Percentiles rank a stretch among this genome's conserved stretches.
phyloP scores from a whole-genome alignment of 2,888 invertebrate genomes.

The Caenorhabditis sulstoni region DNA sequence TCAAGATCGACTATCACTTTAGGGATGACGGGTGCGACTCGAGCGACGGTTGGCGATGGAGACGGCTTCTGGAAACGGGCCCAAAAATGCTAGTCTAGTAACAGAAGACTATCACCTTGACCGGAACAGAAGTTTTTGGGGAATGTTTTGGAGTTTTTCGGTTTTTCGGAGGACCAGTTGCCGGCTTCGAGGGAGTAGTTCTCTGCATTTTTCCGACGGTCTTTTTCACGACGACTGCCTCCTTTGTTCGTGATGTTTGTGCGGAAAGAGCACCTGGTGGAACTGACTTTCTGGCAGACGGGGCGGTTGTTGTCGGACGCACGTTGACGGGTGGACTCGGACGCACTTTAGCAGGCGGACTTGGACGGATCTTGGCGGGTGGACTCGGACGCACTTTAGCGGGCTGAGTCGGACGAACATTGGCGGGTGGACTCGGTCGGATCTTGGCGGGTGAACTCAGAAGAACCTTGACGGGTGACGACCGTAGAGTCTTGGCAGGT shows the following conservation, averaged over 20 bases:
- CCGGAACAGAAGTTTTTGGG: background rate
- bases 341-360: too few species aligned
- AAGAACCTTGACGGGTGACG: too few species aligned
- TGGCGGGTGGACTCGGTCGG: too few species aligned
- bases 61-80: slow-evolving; percentile 12
- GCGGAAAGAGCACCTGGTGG: background rate
- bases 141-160: too few species aligned
- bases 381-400: too few species aligned
- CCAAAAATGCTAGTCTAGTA: too few species aligned
- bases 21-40: background rate
- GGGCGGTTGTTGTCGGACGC: too few species aligned
- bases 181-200: slow-evolving; percentile 36
- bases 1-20: slow-evolving; percentile 13
- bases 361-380: too few species aligned
- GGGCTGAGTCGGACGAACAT: too few species aligned
- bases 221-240: slow-evolving; percentile 39
- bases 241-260: background rate
- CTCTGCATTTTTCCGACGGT: slow-evolving; percentile 45
- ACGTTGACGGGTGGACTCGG: too few species aligned
- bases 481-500: too few species aligned
- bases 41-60: slow-evolving; percentile 1
- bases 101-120: background rate
- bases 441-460: too few species aligned
- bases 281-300: slow-evolving; percentile 2
- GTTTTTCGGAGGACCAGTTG: slow-evolving; percentile 5